Percentiles rank a stretch among this genome's conserved stretches.
These are phyloP conservation scores for Cataglyphis altisquamis DNA, from an alignment of 2,888 invertebrate genomes.

Conservation along the genomic window DNA sequence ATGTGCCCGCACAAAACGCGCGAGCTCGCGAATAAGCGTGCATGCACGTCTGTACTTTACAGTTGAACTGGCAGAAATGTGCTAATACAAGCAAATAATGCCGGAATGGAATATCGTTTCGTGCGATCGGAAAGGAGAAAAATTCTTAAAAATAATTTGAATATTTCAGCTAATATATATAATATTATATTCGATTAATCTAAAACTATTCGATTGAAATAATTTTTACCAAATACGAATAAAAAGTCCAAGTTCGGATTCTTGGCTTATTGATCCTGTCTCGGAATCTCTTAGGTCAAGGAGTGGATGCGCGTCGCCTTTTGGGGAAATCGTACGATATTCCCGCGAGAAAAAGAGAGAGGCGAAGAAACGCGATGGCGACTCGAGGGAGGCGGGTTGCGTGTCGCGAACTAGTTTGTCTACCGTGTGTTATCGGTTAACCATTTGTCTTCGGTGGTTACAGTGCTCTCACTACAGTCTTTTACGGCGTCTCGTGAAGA, in stretches of 20 bases:
- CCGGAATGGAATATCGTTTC: background rate
- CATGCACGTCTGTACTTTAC: constrained; percentile 21
- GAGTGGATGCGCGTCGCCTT: constrained; percentile 20
- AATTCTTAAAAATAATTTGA: background rate
- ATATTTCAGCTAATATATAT: background rate
- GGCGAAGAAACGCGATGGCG: constrained; percentile 40
- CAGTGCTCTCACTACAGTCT: constrained; percentile 60
- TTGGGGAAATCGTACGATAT: constrained; percentile 27
- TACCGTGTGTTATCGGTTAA: constrained; percentile 78
- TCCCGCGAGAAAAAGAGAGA: constrained; percentile 19
- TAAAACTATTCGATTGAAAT: background rate
- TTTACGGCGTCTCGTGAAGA: constrained; percentile 53
- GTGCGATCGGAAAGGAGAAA: background rate
- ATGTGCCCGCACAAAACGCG: constrained; percentile 25
- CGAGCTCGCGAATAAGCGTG: constrained; percentile 23
- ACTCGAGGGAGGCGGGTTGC: constrained; percentile 65
- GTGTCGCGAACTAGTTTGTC: constrained; percentile 76
- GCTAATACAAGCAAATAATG: constrained; percentile 24
- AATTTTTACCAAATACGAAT: background rate
- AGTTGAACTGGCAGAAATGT: constrained; percentile 8
- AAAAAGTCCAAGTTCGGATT: background rate
- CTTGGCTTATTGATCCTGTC: constrained; percentile 17
- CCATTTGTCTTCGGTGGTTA: constrained; percentile 77
- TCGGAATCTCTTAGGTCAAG: constrained; percentile 8
- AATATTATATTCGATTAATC: background rate